A percentile compares a stretch with the other conserved stretches of the same genome.
Conservation (phyloP, 2,888 invertebrate genomes). For the Uloborus plumipes region DNA sequence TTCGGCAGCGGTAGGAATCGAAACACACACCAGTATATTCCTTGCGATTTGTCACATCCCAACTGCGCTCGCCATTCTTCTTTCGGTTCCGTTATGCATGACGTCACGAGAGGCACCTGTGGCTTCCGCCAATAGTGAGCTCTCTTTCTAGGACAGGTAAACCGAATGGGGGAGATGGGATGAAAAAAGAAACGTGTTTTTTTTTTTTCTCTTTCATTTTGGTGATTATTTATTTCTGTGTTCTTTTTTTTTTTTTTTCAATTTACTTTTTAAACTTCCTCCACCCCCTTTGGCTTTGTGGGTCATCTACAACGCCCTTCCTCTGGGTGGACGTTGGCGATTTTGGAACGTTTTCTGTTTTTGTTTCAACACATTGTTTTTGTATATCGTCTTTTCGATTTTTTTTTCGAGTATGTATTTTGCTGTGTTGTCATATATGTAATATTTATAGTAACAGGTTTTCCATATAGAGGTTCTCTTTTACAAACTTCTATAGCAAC, state of each 20-base stretch:
- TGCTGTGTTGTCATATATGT: too few species aligned
- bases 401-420: too few species aligned
- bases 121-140: conserved; percentile 46
- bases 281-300: conserved; percentile 40
- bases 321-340: conserved; percentile 39
- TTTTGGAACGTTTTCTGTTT: background rate
- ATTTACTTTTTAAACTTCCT: conserved; percentile 16
- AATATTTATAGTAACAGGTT: too few species aligned
- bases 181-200: conserved; percentile 44
- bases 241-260: conserved; percentile 18
- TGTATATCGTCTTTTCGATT: too few species aligned
- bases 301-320: conserved; percentile 58
- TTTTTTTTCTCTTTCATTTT: conserved; percentile 26
- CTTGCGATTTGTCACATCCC: conserved; percentile 34
- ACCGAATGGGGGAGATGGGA: conserved; percentile 35
- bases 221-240: conserved; percentile 32
- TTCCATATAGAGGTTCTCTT: too few species aligned
- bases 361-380: too few species aligned
- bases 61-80: conserved; percentile 20
- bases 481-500: too few species aligned
- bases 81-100: conserved; percentile 47
- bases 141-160: conserved; percentile 47
- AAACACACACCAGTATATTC: conserved; percentile 25
- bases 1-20: conserved; percentile 7
- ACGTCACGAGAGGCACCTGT: conserved; percentile 59